Conservation (phyloP, 2,888 invertebrate species). For the Mesopsocus fuscifrons region DNA sequence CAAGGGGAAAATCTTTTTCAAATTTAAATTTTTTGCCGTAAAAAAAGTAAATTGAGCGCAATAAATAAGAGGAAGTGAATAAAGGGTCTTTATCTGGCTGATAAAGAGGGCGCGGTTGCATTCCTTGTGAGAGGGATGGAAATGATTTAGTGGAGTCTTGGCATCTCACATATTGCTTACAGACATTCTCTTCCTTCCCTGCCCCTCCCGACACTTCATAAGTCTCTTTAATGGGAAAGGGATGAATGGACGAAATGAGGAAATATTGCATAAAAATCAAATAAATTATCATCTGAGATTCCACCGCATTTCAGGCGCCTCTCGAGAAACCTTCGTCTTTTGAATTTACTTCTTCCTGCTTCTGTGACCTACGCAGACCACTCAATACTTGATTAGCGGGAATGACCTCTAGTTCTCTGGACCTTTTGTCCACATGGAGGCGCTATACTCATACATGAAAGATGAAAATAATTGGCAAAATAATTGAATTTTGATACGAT, state of each 20-base stretch:
- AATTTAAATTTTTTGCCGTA: constrained; percentile 1
- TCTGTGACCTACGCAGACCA: no score
- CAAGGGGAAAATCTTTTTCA: no score
- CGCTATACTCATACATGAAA: no score
- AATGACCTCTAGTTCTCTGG: no score
- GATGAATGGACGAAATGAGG: constrained; percentile 9
- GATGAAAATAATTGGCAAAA: no score
- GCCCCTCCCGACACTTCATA: constrained; percentile 6
- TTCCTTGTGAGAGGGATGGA: constrained; percentile 1
- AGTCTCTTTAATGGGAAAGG: constrained; percentile 9
- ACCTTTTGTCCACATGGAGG: no score
- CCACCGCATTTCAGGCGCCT: not conserved
- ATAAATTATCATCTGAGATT: constrained; percentile 8
- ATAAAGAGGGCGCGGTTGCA: constrained; percentile 6
- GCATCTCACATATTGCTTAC: constrained; percentile 10
- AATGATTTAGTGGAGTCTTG: constrained; percentile 5
- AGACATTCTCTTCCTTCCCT: not conserved
- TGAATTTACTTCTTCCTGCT: no score
- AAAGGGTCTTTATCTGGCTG: constrained; percentile 7
- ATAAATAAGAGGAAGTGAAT: constrained; percentile 10
- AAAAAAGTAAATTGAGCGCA: constrained; percentile 6
- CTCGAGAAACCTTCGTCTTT: no score
- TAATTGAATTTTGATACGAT: no score
- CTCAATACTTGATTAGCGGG: no score
- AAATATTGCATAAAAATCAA: constrained; percentile 10